phyloP scores from a whole-genome alignment of 2,888 invertebrate species.

The Coenonympha arcania region DNA sequence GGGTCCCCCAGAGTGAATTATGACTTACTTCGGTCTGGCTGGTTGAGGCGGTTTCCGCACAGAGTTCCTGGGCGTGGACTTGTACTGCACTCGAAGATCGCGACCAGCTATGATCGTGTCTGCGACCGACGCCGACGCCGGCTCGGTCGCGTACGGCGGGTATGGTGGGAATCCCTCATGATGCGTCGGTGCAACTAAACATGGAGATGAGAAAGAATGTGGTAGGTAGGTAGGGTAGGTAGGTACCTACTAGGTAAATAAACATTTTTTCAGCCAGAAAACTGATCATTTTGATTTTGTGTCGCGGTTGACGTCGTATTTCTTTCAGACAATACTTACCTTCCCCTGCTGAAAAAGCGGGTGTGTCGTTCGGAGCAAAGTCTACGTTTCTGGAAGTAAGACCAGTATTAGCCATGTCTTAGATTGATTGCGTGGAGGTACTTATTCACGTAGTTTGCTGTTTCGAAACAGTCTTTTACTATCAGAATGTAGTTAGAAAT shows the following conservation, averaged over 20 bases:
- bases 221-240: too few relatives aligned
- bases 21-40: conserved; percentile 53
- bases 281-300: too few relatives aligned
- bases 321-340: conserved; percentile 34
- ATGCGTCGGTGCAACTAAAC: conserved; percentile 21
- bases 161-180: conserved; percentile 48
- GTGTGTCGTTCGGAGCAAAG: conserved; percentile 35
- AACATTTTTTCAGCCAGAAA: too few relatives aligned
- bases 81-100: conserved; percentile 47
- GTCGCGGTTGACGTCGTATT: too few relatives aligned
- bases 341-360: conserved; percentile 34
- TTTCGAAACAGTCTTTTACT: conserved; percentile 45
- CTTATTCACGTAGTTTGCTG: too few relatives aligned
- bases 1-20: neutral
- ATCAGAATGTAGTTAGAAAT: neutral
- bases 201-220: too few relatives aligned
- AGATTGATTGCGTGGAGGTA: neutral
- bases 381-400: conserved; percentile 34
- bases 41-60: conserved; percentile 50
- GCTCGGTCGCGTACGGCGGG: conserved; percentile 48
- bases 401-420: conserved; percentile 38
- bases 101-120: conserved; percentile 58
- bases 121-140: conserved; percentile 52
- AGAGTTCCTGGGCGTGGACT: conserved; percentile 38
- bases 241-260: too few relatives aligned